Base-by-base conservation (phyloP, 1,140 invertebrate genomes). In the Conopomorpha cramerella region DNA sequence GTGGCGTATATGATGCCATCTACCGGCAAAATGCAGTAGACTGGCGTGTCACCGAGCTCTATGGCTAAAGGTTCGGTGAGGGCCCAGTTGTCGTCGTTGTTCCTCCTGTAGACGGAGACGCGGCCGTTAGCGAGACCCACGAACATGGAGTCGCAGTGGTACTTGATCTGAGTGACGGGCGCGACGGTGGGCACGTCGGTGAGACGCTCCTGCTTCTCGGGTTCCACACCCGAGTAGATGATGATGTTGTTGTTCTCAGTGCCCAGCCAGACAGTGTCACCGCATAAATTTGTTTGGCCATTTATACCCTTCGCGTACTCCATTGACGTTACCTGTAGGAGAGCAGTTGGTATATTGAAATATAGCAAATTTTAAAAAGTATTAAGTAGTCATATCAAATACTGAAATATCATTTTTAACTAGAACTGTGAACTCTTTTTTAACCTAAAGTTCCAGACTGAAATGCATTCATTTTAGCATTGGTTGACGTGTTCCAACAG, bases 191-290 rank as follows among this genome's bases (percentile, higher is more conserved):
- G 57, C 8, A 86, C 83, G 53, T 79, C 85, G 1, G 82, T 82
- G 4, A 92, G 60, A 59, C 90, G 85, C 53, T 90, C 84, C 44
- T 89, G 85, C 51, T 88, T 87, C 55, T 91, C 86, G 0, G 88
- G 87, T 56, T 91, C 89, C 1, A 83, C 70, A 0, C 87, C 87
- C 3, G 85, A 87, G 76, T 87, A 90, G 17, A 90, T 74, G 7
- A 90, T 79, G 14, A 90, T 77, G 51, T 84, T 90, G 42, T 88
- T 82, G 45, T 87, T 88, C 42, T 91, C 88, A 1, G 93, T 96
- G 34, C 92, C 93, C 79, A 96, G 87, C 93, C 94, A 97, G 1
- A 97, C 90, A 17, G 87, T 80, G 66, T 90, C 87, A n/a, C 81
- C 79, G 30, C 84, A 80, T 16, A 86, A 63, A 36, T 80, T 82